Percentiles rank a stretch among this genome's conserved stretches.
These are phyloP conservation scores for Catocala nupta DNA, from an alignment of 2,888 invertebrate genomes.

Conservation along the genomic window DNA sequence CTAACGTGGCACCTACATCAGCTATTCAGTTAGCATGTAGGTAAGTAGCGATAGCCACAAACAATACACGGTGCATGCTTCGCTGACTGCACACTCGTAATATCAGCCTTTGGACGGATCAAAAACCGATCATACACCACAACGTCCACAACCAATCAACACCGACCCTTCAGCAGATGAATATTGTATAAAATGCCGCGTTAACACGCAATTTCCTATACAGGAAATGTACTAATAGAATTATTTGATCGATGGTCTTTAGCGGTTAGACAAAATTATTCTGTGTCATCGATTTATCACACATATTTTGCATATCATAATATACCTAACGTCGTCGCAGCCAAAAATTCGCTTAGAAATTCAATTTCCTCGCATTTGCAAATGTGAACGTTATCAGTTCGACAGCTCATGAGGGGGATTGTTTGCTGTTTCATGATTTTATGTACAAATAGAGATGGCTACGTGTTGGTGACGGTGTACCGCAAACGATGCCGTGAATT, in stretches of 20 bases:
- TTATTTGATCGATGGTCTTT: constrained; percentile 17
- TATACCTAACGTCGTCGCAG: constrained; percentile 31
- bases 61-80: no score
- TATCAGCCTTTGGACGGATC: no score
- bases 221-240: background rate
- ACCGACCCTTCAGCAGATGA: background rate
- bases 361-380: constrained; percentile 66
- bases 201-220: background rate
- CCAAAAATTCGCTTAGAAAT: constrained; percentile 58
- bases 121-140: no score
- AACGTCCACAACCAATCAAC: no score
- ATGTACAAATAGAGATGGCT: constrained; percentile 27
- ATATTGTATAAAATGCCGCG: background rate
- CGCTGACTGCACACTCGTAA: no score
- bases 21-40: no score
- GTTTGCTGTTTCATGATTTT: constrained; percentile 59
- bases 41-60: no score
- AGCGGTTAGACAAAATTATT: constrained; percentile 4
- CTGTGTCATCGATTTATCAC: constrained; percentile 30
- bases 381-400: constrained; percentile 64
- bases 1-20: no score
- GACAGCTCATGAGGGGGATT: constrained; percentile 63
- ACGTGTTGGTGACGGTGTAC: background rate
- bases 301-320: constrained; percentile 29
- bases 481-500: constrained; percentile 39